Evolutionary conservation across 2,888 invertebrate species (phyloP).

Genomic region (Nemurella pictetii): DNA sequence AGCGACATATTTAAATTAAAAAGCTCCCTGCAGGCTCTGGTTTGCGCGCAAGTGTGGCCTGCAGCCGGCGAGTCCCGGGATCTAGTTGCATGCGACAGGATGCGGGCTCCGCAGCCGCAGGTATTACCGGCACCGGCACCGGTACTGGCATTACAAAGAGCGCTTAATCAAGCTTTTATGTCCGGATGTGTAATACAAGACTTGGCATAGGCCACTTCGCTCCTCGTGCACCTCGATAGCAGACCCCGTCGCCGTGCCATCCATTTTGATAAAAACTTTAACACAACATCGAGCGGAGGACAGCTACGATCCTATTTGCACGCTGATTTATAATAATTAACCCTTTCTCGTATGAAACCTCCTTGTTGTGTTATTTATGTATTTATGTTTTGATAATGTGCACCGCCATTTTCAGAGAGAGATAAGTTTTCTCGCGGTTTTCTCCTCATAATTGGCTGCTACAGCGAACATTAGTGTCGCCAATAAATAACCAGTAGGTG

Average conservation of each 20-base stretch:
- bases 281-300: background rate
- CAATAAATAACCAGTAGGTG: background rate
- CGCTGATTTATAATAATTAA: too few species aligned
- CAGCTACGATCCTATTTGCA: too few species aligned
- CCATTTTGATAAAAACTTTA: background rate
- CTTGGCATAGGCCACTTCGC: background rate
- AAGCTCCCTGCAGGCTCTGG: background rate
- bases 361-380: background rate
- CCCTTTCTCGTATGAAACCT: background rate
- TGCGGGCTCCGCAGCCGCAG: background rate
- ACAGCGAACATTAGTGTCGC: background rate
- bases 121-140: too few species aligned
- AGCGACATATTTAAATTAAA: too few species aligned
- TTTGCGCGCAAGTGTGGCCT: too few species aligned
- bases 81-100: background rate
- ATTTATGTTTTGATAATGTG: background rate
- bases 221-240: background rate
- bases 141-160: too few species aligned
- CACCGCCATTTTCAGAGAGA: background rate
- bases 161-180: background rate
- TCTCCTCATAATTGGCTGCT: background rate
- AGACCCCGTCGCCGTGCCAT: background rate
- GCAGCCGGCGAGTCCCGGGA: too few species aligned
- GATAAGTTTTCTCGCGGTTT: background rate
- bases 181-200: background rate